Base-by-base conservation (phyloP, 2,888 invertebrate genomes). In the Cartodere bifasciata region DNA sequence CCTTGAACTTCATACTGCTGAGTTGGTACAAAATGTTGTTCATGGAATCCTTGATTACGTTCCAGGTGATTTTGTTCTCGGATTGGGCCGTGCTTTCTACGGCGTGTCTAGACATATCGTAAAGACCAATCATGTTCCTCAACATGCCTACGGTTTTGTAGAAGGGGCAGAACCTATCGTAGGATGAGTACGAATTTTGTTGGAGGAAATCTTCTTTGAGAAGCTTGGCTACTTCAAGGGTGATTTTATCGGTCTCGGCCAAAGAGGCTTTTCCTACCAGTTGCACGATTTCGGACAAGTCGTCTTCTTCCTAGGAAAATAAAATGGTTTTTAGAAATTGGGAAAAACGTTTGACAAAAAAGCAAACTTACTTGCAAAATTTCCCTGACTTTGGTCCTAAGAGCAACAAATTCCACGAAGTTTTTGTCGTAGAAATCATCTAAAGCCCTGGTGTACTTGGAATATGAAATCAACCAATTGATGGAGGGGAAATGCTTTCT, bases 71-170 rank as follows among this genome's bases (percentile, higher is more conserved):
- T 70, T 97, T 97, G 70, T 95, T 94, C 62, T 99, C 98, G 23
- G 90, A 90, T 66, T 97, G 95, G 31, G 97, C 91, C 15, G 98
- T 98, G 39, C 88, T 81, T 67, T 98, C 97, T 2, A 99, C 95
- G 2, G 95, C 87, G 60, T 97, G 97, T 39, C 91, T 79, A 17
- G 98, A 81, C 83, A 95, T 80, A 63, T 99, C 98, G 65, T 97
- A 98, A 68, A 99, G 92, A 31, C 87, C 70, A 55, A 99, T 94
- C 64, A 99, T 94, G 71, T 98, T 99, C 60, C 75, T 80, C 56
- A 99, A 62, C 97, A 99, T 99, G 47, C 94, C 97, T 36, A 92
- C 91, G 10, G 97, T 97, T 72, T 98, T 99, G 74, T 97, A 99
- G 75, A 99, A 99, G 52, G 98, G 98, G 57, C 98, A 99, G 75